phyloP scores from a whole-genome alignment of 2,888 invertebrate genomes.

The Coelogynopora nodosa region DNA sequence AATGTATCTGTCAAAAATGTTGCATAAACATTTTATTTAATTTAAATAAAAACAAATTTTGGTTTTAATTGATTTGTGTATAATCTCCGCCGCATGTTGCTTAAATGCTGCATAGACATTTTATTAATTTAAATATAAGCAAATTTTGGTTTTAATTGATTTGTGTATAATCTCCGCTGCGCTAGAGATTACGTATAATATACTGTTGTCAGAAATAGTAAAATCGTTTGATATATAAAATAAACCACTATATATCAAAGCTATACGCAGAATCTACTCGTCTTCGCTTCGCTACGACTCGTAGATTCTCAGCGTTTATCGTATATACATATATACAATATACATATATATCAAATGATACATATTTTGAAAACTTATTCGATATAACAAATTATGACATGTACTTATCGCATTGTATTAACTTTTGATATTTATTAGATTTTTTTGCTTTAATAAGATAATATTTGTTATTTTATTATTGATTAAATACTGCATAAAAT shows the following conservation, averaged over 20 bases:
- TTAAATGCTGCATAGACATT: background rate
- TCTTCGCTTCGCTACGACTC: background rate
- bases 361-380: too few species aligned
- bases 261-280: background rate
- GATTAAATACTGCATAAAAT: too few species aligned
- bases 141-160: background rate
- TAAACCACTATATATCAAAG: background rate
- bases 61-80: background rate
- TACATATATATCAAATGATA: background rate
- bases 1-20: background rate
- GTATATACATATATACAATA: background rate
- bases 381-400: too few species aligned
- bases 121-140: background rate
- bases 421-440: too few species aligned
- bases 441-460: too few species aligned
- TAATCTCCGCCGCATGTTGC: background rate
- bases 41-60: background rate
- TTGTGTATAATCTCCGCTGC: background rate
- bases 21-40: background rate
- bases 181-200: background rate
- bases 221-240: background rate
- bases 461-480: too few species aligned
- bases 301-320: conserved; percentile 8
- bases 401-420: too few species aligned
- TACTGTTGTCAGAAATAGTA: background rate